These are phyloP conservation scores for Strigamia transsilvanica DNA, from an alignment of 2,888 invertebrate genomes.

Conservation along the genomic window DNA sequence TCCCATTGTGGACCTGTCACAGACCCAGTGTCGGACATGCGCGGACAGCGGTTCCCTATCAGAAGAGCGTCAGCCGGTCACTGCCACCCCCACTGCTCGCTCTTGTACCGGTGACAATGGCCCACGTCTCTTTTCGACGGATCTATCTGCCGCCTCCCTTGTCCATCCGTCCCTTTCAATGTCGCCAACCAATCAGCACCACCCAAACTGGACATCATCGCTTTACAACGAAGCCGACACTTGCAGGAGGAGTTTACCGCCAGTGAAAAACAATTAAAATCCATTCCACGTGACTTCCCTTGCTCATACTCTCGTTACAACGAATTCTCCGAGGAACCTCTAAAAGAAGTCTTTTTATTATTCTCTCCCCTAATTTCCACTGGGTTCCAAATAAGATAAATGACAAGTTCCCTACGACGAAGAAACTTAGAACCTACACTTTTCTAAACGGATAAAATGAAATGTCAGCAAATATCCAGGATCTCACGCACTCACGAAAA, in stretches of 20 bases:
- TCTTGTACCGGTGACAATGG: conserved; percentile 3
- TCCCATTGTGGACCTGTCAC: conserved; percentile 42
- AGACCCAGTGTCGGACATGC: conserved; percentile 37
- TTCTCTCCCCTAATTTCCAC: conserved; percentile 36
- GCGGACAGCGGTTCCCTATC: conserved; percentile 41
- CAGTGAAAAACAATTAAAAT: conserved; percentile 40
- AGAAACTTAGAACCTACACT: conserved; percentile 35
- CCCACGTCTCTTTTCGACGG: conserved; percentile 23
- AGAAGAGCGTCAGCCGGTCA: conserved; percentile 40
- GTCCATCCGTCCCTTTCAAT: conserved; percentile 27
- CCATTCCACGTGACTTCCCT: conserved; percentile 17
- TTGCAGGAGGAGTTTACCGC: conserved; percentile 16
- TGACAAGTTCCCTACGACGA: conserved; percentile 31
- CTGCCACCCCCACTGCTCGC: conserved; percentile 33
- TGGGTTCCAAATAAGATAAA: conserved; percentile 36
- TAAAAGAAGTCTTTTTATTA: conserved; percentile 27
- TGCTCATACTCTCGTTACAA: not conserved
- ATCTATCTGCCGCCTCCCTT: conserved; percentile 17
- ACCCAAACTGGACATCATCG: conserved; percentile 20
- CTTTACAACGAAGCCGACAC: conserved; percentile 24
- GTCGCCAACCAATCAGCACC: conserved; percentile 19
- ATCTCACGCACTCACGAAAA: not conserved
- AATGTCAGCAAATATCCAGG: conserved; percentile 22
- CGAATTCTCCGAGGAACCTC: conserved; percentile 28
- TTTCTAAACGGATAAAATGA: conserved; percentile 10